Evolutionary conservation across 2,797 vertebrate species (phyloP).

Genomic region (Nyctibius grandis): DNA sequence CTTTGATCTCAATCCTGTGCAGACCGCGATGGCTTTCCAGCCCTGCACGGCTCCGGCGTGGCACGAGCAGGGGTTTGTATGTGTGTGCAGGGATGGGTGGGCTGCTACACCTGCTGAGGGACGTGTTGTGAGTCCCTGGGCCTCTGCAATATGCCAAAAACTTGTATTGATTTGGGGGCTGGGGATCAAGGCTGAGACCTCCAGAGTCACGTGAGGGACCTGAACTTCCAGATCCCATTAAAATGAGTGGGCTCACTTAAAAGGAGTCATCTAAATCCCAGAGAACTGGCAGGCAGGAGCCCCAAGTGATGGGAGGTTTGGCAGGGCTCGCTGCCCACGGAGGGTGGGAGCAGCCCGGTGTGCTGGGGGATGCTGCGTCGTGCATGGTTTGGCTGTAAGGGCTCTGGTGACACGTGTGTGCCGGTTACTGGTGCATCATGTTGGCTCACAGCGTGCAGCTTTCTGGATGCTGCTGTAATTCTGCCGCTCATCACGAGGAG

Average conservation of each 20-base stretch:
- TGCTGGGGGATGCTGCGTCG: fast-evolving
- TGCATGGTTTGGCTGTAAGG: neutral
- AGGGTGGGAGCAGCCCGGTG: neutral
- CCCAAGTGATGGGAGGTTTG: neutral
- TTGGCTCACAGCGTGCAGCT: neutral
- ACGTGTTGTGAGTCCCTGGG: fast-evolving
- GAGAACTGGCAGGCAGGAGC: neutral
- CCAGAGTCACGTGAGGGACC: fast-evolving
- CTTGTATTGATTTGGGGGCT: neutral
- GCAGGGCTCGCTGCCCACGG: fast-evolving
- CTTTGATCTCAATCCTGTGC: neutral
- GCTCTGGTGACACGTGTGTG: neutral
- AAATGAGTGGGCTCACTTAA: neutral
- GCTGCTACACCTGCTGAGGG: neutral
- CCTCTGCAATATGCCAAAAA: neutral
- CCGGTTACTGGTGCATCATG: fast-evolving
- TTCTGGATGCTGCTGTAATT: fast-evolving
- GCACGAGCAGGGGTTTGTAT: fast-evolving
- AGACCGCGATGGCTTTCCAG: fast-evolving
- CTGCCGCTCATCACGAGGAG: fast-evolving
- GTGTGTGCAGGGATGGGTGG: fast-evolving
- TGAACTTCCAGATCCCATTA: neutral
- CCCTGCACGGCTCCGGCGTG: fast-evolving
- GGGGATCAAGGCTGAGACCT: neutral
- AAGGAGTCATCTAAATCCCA: fast-evolving